phyloP scores from a whole-genome alignment of 2,113 vertebrate species.

The Chloropsis hardwickii region DNA sequence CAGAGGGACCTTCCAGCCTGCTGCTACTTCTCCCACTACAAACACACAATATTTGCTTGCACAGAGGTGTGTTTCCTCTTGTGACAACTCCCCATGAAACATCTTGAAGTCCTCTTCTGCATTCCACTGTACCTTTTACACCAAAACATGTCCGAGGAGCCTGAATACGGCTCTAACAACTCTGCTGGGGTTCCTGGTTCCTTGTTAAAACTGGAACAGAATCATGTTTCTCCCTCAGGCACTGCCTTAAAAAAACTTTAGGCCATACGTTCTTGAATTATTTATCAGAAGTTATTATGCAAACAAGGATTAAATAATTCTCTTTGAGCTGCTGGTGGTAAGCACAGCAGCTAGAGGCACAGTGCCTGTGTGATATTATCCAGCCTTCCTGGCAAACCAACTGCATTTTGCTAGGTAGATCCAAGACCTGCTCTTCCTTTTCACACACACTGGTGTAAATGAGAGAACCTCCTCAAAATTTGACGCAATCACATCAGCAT shows the following conservation, averaged over 20 bases:
- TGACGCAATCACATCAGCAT: neutral
- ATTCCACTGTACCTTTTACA: conserved; percentile 15
- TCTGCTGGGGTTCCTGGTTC: conserved; percentile 19
- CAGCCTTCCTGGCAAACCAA: conserved; percentile 17
- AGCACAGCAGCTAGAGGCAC: conserved; percentile 54
- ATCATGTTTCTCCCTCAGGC: conserved; percentile 56
- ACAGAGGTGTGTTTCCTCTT: neutral
- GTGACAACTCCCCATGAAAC: conserved; percentile 16
- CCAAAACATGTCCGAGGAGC: neutral
- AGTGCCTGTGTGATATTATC: conserved; percentile 29
- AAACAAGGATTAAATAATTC: conserved; percentile 85
- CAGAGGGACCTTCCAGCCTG: neutral
- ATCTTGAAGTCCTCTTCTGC: neutral
- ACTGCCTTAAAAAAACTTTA: conserved; percentile 62
- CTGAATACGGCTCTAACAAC: conserved; percentile 1
- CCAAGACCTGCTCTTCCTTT: neutral
- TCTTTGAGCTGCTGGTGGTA: conserved; percentile 74
- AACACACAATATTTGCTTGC: neutral
- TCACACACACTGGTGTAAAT: neutral
- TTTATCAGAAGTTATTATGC: conserved; percentile 74
- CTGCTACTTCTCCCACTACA: conserved; percentile 1
- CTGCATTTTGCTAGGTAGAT: neutral
- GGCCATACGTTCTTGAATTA: conserved; percentile 63
- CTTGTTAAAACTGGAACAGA: conserved; percentile 60
- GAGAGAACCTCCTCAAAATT: neutral